A percentile compares a stretch with the other conserved stretches of the same genome.
These are phyloP conservation scores for Excalfactoria chinensis DNA, from an alignment of 2,113 vertebrate species.

Conservation along the genomic window DNA sequence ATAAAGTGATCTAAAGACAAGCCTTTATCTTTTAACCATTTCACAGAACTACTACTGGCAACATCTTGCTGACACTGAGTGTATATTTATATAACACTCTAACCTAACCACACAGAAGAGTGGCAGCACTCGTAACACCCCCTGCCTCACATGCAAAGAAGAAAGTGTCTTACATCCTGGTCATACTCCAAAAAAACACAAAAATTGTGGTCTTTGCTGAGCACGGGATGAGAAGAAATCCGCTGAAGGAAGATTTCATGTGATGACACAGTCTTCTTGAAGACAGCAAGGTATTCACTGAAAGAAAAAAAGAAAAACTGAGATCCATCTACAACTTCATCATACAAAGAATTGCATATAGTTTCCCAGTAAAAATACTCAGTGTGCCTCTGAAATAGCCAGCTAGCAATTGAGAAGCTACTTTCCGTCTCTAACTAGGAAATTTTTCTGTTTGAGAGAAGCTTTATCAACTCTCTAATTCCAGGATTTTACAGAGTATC, in stretches of 20 bases:
- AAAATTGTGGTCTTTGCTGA: constrained; percentile 96
- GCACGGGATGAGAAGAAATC: constrained; percentile 89
- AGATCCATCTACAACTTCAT: background rate
- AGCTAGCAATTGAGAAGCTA: background rate
- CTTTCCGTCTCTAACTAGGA: background rate
- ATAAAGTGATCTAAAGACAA: background rate
- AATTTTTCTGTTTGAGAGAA: background rate
- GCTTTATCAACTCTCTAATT: background rate
- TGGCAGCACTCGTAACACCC: background rate
- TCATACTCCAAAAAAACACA: constrained; percentile 98
- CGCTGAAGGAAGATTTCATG: constrained; percentile 96
- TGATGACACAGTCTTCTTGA: constrained; percentile 98
- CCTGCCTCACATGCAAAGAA: background rate
- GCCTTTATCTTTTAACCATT: background rate
- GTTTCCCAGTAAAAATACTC: background rate
- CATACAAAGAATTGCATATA: background rate
- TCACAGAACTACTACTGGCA: background rate
- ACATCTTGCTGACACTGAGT: background rate
- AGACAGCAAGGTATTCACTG: constrained; percentile 92
- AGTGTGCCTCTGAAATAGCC: background rate
- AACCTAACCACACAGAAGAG: background rate
- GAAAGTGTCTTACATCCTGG: constrained; percentile 90
- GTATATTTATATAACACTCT: background rate
- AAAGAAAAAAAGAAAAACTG: constrained; percentile 24
- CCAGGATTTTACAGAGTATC: background rate